Conservation (phyloP, 2,797 vertebrate species). For the Halcyon badia region DNA sequence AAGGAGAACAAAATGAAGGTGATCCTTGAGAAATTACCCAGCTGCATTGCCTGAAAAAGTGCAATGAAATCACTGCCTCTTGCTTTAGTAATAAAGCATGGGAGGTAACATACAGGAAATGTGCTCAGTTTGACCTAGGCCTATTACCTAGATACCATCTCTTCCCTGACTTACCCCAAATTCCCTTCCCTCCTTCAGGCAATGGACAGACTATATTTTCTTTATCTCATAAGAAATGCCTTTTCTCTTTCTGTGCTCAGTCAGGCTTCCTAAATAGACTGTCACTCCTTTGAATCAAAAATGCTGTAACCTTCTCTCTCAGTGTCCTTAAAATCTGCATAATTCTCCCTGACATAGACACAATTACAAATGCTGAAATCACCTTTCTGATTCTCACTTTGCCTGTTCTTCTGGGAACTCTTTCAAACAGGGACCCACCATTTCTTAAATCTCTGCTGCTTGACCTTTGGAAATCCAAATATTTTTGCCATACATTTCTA, state of each 20-base stretch:
- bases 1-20: background rate
- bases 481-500: background rate
- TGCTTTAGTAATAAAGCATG: background rate
- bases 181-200: slow-evolving; percentile 5
- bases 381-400: background rate
- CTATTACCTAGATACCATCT: background rate
- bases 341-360: background rate
- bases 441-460: background rate
- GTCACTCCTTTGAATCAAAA: background rate
- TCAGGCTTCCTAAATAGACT: background rate
- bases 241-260: background rate
- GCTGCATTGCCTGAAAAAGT: background rate
- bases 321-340: background rate
- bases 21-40: background rate
- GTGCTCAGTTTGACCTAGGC: background rate
- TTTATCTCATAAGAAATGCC: background rate
- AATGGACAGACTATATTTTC: background rate
- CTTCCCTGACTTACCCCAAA: background rate
- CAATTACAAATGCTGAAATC: background rate
- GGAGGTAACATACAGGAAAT: background rate
- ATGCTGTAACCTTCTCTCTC: background rate
- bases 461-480: background rate
- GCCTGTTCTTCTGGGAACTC: background rate
- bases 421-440: background rate
- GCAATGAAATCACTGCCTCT: background rate